These are phyloP conservation scores for Cheilosia vulpina DNA, from an alignment of 2,888 invertebrate species.

Conservation along the genomic window DNA sequence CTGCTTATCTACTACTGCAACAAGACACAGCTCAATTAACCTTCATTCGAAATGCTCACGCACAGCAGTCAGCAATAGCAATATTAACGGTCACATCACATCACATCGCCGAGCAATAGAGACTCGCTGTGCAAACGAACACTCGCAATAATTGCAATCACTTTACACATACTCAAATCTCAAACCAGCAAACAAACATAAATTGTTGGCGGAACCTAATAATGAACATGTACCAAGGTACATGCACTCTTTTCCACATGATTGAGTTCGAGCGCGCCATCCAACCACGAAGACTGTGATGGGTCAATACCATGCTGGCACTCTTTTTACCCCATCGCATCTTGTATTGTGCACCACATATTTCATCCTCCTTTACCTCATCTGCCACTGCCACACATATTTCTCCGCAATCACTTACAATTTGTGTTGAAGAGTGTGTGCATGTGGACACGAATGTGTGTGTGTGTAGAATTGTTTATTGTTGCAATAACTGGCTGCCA, in stretches of 20 bases:
- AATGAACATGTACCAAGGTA: slow-evolving; percentile 49
- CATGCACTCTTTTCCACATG: slow-evolving; percentile 49
- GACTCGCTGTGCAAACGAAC: slow-evolving; percentile 37
- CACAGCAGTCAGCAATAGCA: not conserved
- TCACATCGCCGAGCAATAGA: slow-evolving; percentile 23
- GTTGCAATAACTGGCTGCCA: slow-evolving; percentile 37
- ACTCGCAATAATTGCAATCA: slow-evolving; percentile 41
- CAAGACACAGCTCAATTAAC: slow-evolving; percentile 18
- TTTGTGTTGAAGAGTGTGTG: slow-evolving; percentile 19
- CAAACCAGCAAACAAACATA: slow-evolving; percentile 35
- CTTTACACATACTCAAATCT: slow-evolving; percentile 60
- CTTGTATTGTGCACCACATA: not conserved
- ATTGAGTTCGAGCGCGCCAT: slow-evolving; percentile 34
- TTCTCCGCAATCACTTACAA: slow-evolving; percentile 36
- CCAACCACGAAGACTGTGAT: slow-evolving; percentile 19
- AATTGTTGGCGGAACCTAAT: slow-evolving; percentile 59
- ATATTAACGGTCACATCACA: slow-evolving; percentile 36
- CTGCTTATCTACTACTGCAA: not conserved
- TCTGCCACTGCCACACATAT: slow-evolving; percentile 3
- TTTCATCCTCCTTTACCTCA: slow-evolving; percentile 8
- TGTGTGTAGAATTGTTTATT: slow-evolving; percentile 26
- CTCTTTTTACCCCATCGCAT: slow-evolving; percentile 7
- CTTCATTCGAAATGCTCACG: slow-evolving; percentile 17
- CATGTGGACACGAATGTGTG: slow-evolving; percentile 6
- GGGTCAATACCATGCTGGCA: slow-evolving; percentile 49